These are phyloP conservation scores for Crotalus helleri DNA, from an alignment of 2,113 vertebrate genomes.

Conservation along the genomic window DNA sequence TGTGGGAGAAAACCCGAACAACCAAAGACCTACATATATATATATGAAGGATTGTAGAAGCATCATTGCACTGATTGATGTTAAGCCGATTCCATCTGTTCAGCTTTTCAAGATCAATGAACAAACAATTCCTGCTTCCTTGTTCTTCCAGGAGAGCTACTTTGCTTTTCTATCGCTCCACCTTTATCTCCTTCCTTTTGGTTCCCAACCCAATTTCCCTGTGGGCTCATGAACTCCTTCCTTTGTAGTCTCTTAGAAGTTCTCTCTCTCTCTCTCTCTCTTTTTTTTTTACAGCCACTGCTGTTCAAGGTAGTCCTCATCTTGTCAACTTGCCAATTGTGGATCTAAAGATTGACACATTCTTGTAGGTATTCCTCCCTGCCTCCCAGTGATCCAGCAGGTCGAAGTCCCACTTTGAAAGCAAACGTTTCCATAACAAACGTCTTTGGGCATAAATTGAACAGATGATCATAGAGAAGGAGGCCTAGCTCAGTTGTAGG, in stretches of 20 bases:
- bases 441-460: background rate
- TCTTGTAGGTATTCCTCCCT: background rate
- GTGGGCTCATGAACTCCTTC: background rate
- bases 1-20: too few species aligned
- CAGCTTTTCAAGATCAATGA: background rate
- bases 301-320: background rate
- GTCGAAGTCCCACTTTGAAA: background rate
- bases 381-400: background rate
- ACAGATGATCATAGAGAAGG: background rate
- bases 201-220: background rate
- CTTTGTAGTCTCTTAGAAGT: background rate
- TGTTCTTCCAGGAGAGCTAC: accelerated
- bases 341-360: background rate
- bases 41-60: background rate
- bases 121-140: background rate
- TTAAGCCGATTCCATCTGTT: background rate
- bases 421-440: background rate
- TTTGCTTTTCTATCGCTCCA: accelerated
- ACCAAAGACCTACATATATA: background rate
- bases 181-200: background rate
- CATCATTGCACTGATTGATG: background rate
- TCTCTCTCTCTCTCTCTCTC: background rate
- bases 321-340: background rate
- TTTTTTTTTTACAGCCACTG: background rate
- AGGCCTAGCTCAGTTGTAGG: background rate